Evolutionary conservation across 1,140 invertebrate genomes (phyloP).

Genomic region (Delia radicum): DNA sequence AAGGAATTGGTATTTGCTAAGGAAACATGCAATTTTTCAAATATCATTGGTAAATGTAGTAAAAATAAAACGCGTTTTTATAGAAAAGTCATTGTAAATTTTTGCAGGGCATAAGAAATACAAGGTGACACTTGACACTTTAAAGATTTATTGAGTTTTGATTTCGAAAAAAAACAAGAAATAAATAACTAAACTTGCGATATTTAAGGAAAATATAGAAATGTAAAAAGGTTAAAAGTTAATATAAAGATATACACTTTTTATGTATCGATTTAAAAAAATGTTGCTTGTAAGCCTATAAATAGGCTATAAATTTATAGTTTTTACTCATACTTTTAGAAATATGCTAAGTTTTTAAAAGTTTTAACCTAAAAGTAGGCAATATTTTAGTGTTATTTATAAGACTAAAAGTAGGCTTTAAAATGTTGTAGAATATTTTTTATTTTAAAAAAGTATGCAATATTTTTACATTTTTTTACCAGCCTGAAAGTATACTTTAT

Average conservation of each 20-base stretch:
- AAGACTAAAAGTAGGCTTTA: no score
- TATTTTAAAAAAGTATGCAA: no score
- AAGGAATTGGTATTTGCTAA: neutral
- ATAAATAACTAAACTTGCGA: no score
- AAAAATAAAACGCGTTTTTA: neutral
- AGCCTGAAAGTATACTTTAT: neutral
- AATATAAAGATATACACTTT: neutral
- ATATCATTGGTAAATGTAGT: neutral
- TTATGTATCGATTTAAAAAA: no score
- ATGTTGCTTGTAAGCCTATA: no score
- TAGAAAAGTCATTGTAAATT: neutral
- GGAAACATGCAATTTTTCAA: conserved; percentile 24
- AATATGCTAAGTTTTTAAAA: neutral
- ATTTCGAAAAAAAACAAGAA: neutral
- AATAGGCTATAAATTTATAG: no score
- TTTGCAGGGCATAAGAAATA: neutral
- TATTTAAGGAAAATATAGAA: no score
- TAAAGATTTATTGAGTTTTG: conserved; percentile 12
- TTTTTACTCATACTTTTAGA: no score
- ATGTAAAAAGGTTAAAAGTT: neutral
- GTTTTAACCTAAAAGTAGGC: neutral
- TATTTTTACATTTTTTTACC: neutral
- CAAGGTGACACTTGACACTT: conserved; percentile 20
- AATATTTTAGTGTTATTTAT: neutral
- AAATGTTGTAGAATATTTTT: no score